Percentiles rank a stretch among this genome's conserved stretches.
Conservation (phyloP, 1,140 invertebrate species). For the Drosophila oshimai region DNA sequence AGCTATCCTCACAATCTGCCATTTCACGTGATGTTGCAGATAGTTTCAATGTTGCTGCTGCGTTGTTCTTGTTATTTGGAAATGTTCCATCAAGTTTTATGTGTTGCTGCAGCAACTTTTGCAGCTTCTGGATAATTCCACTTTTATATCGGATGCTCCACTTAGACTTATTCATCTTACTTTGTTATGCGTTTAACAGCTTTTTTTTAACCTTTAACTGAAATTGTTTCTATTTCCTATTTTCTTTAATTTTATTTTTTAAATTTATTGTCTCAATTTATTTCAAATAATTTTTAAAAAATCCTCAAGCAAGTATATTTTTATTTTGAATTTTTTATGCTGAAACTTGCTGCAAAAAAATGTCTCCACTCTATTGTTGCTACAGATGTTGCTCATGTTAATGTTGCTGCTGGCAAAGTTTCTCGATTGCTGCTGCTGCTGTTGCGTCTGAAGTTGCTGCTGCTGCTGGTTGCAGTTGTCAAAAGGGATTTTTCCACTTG, state of each 20-base stretch:
- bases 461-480: conserved; percentile 47
- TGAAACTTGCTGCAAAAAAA: background rate
- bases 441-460: too few species aligned
- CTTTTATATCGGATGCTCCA: too few species aligned
- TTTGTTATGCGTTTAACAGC: too few species aligned
- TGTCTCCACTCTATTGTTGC: background rate
- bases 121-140: background rate
- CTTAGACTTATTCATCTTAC: too few species aligned
- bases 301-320: too few species aligned
- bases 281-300: too few species aligned
- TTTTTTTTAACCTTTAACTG: too few species aligned
- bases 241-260: too few species aligned
- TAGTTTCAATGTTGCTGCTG: background rate
- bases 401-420: background rate
- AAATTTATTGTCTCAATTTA: too few species aligned
- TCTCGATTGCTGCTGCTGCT: background rate
- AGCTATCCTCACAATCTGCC: background rate
- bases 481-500: conserved; percentile 69
- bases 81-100: background rate
- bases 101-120: background rate
- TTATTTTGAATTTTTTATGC: too few species aligned
- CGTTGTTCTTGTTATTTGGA: background rate
- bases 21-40: conserved; percentile 11
- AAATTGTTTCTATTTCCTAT: too few species aligned
- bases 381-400: background rate